Percentiles rank a stretch among this genome's conserved stretches.
These are phyloP conservation scores for Diaprepes abbreviatus DNA, from an alignment of 2,888 invertebrate species.

Conservation along the genomic window DNA sequence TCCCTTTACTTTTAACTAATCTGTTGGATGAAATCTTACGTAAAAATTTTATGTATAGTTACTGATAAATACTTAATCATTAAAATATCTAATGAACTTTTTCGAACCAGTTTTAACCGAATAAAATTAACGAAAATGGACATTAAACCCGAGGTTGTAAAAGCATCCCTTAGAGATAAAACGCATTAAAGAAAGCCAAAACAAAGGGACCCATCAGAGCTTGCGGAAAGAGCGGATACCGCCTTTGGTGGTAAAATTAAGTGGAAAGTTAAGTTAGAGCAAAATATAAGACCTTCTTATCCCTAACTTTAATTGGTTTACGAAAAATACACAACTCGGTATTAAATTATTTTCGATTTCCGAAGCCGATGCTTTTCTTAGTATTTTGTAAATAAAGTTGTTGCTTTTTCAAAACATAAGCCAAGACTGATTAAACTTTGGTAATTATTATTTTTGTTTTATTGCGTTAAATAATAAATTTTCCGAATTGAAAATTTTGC, in stretches of 20 bases:
- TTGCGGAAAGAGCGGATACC: conserved; percentile 55
- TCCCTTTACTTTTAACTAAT: too few species aligned
- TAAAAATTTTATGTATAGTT: too few species aligned
- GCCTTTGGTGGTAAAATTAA: conserved; percentile 63
- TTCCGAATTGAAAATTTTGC: neutral
- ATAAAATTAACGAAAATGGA: conserved; percentile 15
- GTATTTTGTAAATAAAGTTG: conserved; percentile 29
- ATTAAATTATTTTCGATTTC: conserved; percentile 45
- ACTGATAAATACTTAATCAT: too few species aligned
- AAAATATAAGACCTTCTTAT: conserved; percentile 44
- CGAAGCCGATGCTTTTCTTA: conserved; percentile 18
- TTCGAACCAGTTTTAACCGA: neutral
- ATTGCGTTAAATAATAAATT: conserved; percentile 6
- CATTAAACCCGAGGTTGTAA: conserved; percentile 23
- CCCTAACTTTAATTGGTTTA: conserved; percentile 48
- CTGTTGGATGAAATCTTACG: too few species aligned
- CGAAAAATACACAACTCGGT: conserved; percentile 43
- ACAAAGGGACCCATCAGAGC: conserved; percentile 63
- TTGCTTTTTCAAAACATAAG: conserved; percentile 31
- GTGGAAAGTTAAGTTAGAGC: conserved; percentile 62
- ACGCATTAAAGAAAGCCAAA: conserved; percentile 62
- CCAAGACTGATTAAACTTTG: conserved; percentile 29
- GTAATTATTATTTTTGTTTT: conserved; percentile 25
- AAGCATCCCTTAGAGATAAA: conserved; percentile 42
- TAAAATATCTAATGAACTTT: neutral